Evolutionary conservation across 2,113 vertebrate genomes (phyloP).

Genomic region (Athene cunicularia): DNA sequence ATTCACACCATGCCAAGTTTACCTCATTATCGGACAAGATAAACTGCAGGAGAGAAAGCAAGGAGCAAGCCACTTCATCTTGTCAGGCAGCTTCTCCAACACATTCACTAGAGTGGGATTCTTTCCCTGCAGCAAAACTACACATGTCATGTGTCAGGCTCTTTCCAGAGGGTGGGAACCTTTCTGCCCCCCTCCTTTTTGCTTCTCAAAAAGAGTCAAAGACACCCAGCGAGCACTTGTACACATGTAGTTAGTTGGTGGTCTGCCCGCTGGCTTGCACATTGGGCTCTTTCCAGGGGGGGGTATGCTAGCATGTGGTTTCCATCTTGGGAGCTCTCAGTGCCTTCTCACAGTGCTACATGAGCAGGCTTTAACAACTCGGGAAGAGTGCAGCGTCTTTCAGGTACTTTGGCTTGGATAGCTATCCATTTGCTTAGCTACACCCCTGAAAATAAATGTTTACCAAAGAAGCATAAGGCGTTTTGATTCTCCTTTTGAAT

Average conservation of each 20-base stretch:
- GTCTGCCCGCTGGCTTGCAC: background rate
- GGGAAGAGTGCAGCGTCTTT: background rate
- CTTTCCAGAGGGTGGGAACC: constrained; percentile 32
- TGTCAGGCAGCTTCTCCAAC: constrained; percentile 12
- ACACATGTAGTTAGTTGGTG: constrained; percentile 46
- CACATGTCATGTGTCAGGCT: background rate
- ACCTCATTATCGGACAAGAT: background rate
- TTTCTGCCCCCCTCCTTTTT: background rate
- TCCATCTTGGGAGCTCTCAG: constrained; percentile 39
- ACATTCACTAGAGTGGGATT: background rate
- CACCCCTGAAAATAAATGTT: background rate
- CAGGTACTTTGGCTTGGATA: background rate
- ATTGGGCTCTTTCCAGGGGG: constrained; percentile 33
- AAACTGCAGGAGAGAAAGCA: background rate
- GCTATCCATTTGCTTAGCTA: background rate
- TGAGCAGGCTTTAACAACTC: background rate
- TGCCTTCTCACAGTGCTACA: constrained; percentile 9
- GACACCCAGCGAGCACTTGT: background rate
- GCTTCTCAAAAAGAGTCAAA: background rate
- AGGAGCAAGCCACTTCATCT: background rate
- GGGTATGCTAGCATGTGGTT: constrained; percentile 33
- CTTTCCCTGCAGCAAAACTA: background rate
- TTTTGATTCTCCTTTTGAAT: background rate
- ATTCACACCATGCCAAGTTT: background rate
- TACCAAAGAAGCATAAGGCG: background rate